A percentile compares a stretch with the other conserved stretches of the same genome.
These are phyloP conservation scores for Leucoraja erinaceus DNA, from an alignment of 2,113 vertebrate species.

Conservation along the genomic window DNA sequence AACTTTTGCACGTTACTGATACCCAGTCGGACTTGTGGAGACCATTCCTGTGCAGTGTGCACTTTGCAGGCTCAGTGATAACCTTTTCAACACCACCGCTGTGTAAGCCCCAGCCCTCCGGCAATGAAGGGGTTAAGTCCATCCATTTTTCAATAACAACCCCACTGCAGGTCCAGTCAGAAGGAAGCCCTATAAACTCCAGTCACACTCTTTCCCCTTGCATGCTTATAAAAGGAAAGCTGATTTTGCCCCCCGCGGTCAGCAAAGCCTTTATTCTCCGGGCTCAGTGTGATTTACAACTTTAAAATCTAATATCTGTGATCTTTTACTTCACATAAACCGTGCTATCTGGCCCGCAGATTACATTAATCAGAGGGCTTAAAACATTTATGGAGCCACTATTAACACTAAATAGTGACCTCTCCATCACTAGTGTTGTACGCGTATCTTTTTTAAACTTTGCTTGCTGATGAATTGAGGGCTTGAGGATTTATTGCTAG, in stretches of 20 bases:
- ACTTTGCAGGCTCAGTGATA: not conserved
- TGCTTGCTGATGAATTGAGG: conserved; percentile 27
- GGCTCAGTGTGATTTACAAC: conserved; percentile 19
- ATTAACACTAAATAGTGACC: conserved; percentile 25
- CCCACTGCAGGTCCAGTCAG: not conserved
- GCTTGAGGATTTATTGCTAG: conserved; percentile 29
- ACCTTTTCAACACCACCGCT: too few relatives aligned
- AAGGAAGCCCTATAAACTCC: not conserved
- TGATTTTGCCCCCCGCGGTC: not conserved
- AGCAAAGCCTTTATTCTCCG: not conserved
- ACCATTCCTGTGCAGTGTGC: not conserved
- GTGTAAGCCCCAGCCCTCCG: not conserved
- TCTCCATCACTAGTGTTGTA: conserved; percentile 10
- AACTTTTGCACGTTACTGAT: not conserved
- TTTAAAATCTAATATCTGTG: conserved; percentile 21
- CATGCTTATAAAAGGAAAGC: not conserved
- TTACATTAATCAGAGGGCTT: conserved; percentile 30
- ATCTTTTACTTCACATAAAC: conserved; percentile 19
- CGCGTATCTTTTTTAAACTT: not conserved
- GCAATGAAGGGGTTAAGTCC: not conserved
- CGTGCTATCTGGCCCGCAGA: conserved; percentile 7
- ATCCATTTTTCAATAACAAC: not conserved
- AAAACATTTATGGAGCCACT: conserved; percentile 28
- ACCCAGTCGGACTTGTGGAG: not conserved
- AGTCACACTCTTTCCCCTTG: not conserved